phyloP scores from a whole-genome alignment of 1,140 invertebrate species.

The Zaprionus africanus region DNA sequence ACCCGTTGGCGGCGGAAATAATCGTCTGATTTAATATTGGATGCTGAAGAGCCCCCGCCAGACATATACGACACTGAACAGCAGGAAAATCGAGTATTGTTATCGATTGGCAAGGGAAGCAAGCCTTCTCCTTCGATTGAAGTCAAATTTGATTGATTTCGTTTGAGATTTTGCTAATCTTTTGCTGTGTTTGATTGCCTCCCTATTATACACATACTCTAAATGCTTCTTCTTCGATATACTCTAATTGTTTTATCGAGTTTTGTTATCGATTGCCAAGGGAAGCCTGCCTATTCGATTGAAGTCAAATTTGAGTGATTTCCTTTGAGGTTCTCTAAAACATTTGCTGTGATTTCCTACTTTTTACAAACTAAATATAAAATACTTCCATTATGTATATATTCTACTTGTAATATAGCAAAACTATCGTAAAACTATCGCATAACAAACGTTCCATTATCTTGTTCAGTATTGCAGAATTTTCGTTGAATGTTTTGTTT shows the following conservation, averaged over 20 bases:
- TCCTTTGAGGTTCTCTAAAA: no score
- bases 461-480: background rate
- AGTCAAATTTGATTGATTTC: background rate
- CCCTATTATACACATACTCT: background rate
- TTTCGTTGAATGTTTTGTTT: background rate
- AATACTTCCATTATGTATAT: no score
- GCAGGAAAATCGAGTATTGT: constrained; percentile 1
- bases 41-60: constrained; percentile 22
- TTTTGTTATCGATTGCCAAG: no score
- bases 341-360: no score
- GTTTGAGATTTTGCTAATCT: background rate
- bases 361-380: no score
- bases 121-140: background rate
- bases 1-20: constrained; percentile 68
- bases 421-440: no score
- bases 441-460: background rate
- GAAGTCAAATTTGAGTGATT: no score
- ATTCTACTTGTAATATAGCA: no score
- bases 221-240: background rate
- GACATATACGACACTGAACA: constrained; percentile 34
- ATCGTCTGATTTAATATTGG: constrained; percentile 66
- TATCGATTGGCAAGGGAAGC: no score
- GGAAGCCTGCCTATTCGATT: no score
- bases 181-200: background rate
- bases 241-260: no score